Evolutionary conservation across 2,888 invertebrate species (phyloP).

Genomic region (Dryocosmus kuriphilus): DNA sequence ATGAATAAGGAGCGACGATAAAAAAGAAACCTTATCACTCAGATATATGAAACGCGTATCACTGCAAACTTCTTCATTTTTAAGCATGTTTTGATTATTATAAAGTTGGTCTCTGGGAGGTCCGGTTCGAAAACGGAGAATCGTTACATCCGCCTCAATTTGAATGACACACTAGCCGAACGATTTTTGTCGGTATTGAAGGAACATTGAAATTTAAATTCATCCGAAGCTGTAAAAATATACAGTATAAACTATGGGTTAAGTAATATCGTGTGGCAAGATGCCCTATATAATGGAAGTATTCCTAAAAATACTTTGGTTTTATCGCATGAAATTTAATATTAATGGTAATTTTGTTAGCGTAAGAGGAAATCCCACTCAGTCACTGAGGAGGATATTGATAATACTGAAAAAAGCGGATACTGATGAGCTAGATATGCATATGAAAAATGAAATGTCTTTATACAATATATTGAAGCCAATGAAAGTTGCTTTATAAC

Average conservation of each 20-base stretch:
- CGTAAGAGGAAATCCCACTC: neutral
- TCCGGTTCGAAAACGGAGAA: conserved; percentile 13
- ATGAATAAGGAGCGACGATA: neutral
- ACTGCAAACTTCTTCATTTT: neutral
- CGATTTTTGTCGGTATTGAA: conserved; percentile 8
- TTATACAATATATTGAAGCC: neutral
- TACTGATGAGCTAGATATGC: neutral
- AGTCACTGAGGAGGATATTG: neutral
- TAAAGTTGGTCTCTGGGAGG: conserved; percentile 15
- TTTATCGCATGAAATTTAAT: neutral
- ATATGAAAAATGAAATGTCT: neutral
- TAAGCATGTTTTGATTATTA: neutral
- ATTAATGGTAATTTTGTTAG: neutral
- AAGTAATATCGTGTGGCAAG: neutral
- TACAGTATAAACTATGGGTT: neutral
- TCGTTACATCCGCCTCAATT: conserved; percentile 28
- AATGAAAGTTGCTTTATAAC: neutral
- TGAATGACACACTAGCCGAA: conserved; percentile 10
- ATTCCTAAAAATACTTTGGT: neutral
- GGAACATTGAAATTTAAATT: conserved; percentile 26
- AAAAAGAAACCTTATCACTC: neutral
- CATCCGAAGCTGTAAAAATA: neutral
- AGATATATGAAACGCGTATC: neutral
- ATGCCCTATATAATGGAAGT: neutral
- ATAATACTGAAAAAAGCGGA: neutral